These are phyloP conservation scores for Pogonognathellus flavescens DNA, from an alignment of 1,140 invertebrate species.

Conservation along the genomic window DNA sequence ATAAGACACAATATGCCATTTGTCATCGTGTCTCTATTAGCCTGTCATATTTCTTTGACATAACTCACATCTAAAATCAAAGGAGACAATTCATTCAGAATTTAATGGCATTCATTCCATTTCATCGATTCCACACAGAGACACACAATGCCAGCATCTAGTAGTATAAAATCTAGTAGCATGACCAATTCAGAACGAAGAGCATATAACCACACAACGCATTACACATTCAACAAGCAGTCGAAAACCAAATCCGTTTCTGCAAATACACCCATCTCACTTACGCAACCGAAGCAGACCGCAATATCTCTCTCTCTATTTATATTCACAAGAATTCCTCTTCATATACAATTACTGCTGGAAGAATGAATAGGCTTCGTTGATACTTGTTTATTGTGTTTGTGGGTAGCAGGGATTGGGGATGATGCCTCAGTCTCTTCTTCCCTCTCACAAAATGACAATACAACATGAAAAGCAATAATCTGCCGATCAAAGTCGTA, in stretches of 20 bases:
- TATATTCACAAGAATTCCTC: background rate
- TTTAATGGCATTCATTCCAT: background rate
- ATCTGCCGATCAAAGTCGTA: background rate
- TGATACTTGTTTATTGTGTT: background rate
- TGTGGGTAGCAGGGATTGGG: background rate
- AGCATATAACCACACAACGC: background rate
- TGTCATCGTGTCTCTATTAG: constrained; percentile 42
- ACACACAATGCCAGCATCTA: too few relatives aligned
- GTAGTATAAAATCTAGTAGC: background rate
- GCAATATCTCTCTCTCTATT: background rate
- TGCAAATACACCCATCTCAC: background rate
- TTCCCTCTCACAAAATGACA: too few relatives aligned
- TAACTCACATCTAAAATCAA: background rate
- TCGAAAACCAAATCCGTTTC: background rate
- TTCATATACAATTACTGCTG: background rate
- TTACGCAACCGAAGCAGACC: background rate
- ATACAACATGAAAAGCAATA: constrained; percentile 33
- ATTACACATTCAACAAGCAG: background rate
- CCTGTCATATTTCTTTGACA: background rate
- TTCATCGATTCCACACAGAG: background rate
- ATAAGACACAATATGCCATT: background rate
- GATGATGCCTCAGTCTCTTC: too few relatives aligned
- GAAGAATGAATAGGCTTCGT: background rate
- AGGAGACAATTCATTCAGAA: background rate
- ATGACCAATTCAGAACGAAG: background rate